These are phyloP conservation scores for Axea sp. DNA, from an alignment of 2,888 invertebrate species.

Conservation along the genomic window DNA sequence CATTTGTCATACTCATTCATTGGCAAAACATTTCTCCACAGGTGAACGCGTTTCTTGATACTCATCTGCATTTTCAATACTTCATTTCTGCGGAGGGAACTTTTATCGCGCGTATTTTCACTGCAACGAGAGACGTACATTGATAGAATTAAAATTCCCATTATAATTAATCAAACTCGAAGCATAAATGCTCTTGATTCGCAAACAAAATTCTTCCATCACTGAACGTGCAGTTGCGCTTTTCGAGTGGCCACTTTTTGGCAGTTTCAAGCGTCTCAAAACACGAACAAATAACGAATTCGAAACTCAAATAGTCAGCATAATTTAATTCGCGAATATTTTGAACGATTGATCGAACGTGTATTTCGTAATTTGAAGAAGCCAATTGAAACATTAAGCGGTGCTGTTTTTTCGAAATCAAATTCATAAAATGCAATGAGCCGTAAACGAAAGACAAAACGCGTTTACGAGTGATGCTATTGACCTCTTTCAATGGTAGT, in stretches of 20 bases:
- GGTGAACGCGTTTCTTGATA: slow-evolving; percentile 5
- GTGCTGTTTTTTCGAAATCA: slow-evolving; percentile 9
- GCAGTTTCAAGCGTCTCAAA: slow-evolving; percentile 1
- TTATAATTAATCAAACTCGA: slow-evolving; percentile 24
- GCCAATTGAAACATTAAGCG: slow-evolving; percentile 2
- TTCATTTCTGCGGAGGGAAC: slow-evolving; percentile 12
- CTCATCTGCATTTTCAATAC: slow-evolving; percentile 22
- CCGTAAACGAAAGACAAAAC: slow-evolving; percentile 38
- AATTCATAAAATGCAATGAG: slow-evolving; percentile 18
- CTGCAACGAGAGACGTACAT: neutral
- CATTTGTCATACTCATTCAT: slow-evolving; percentile 33
- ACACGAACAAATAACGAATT: slow-evolving; percentile 10
- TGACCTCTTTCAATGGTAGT: slow-evolving; percentile 31
- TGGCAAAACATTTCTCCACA: slow-evolving; percentile 32
- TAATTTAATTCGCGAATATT: slow-evolving; percentile 5
- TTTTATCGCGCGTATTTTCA: slow-evolving; percentile 20
- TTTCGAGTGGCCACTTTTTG: slow-evolving; percentile 19
- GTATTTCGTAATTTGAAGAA: neutral
- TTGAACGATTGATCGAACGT: slow-evolving; percentile 4
- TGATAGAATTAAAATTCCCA: slow-evolving; percentile 13
- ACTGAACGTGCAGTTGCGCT: slow-evolving; percentile 8
- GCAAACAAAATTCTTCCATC: slow-evolving; percentile 1
- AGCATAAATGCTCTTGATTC: neutral
- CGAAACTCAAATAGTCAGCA: neutral
- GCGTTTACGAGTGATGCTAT: slow-evolving; percentile 39